Percentiles rank a stretch among this genome's conserved stretches.
Conservation (phyloP, 2,888 invertebrate genomes). For the Cacoxenus indagator region DNA sequence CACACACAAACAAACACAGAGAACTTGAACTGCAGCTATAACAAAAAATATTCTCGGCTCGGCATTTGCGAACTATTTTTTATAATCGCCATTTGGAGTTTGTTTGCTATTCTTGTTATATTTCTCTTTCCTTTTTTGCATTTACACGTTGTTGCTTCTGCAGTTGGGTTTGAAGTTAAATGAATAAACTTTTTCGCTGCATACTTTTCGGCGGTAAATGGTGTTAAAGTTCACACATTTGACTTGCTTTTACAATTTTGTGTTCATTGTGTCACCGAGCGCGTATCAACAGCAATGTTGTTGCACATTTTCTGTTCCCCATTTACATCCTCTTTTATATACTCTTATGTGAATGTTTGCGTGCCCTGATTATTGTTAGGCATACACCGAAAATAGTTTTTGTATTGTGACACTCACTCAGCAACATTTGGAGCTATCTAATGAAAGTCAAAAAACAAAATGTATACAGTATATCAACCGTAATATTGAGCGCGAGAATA, state of each 20-base stretch:
- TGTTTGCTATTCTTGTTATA: neutral
- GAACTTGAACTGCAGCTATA: neutral
- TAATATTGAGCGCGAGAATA: constrained; percentile 63
- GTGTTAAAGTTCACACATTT: constrained; percentile 64
- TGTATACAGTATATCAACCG: constrained; percentile 54
- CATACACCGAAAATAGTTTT: constrained; percentile 58
- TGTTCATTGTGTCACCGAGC: constrained; percentile 29
- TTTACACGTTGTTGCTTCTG: neutral
- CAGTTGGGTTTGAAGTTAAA: constrained; percentile 53
- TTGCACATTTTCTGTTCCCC: neutral
- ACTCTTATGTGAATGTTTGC: neutral
- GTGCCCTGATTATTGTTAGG: constrained; percentile 53
- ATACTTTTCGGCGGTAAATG: constrained; percentile 62
- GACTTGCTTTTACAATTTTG: constrained; percentile 46
- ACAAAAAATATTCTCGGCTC: neutral
- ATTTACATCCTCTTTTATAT: neutral
- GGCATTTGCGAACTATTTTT: neutral
- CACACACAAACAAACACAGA: neutral
- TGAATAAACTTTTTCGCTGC: constrained; percentile 61
- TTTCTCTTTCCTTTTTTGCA: neutral
- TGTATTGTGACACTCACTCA: constrained; percentile 51
- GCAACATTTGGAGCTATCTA: constrained; percentile 19
- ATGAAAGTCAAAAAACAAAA: neutral
- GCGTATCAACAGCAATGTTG: neutral
- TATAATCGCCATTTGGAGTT: neutral